These are phyloP conservation scores for Phortica magna DNA, from an alignment of 2,888 invertebrate genomes.

Conservation along the genomic window DNA sequence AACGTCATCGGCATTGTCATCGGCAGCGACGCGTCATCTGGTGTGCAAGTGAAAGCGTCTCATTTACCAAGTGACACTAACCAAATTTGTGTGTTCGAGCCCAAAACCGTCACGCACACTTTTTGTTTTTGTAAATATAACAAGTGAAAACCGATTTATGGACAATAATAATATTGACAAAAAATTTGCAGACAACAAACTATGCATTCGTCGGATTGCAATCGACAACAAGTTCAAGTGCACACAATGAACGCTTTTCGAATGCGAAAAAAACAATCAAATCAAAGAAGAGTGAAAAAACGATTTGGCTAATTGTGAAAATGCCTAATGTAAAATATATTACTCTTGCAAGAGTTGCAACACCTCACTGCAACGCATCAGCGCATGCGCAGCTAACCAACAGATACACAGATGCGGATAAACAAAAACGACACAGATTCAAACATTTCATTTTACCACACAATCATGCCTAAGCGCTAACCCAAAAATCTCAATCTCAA, in stretches of 20 bases:
- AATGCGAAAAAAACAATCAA: conserved; percentile 16
- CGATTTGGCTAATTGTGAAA: neutral
- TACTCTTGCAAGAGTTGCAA: conserved; percentile 39
- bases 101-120: neutral
- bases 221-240: conserved; percentile 67
- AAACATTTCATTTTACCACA: conserved; percentile 44
- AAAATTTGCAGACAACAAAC: neutral
- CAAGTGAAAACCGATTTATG: conserved; percentile 42
- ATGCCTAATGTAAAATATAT: neutral
- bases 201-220: neutral
- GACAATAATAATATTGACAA: conserved; percentile 9
- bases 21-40: neutral
- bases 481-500: conserved; percentile 62
- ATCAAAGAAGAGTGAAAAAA: neutral
- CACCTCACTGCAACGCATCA: conserved; percentile 47
- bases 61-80: conserved; percentile 46
- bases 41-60: conserved; percentile 56
- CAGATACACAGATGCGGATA: neutral
- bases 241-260: conserved; percentile 53
- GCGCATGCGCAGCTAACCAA: neutral
- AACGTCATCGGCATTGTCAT: neutral
- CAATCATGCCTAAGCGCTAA: conserved; percentile 46
- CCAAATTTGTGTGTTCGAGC: conserved; percentile 50
- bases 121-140: neutral
- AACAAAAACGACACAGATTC: neutral